Evolutionary conservation across 2,113 vertebrate species (phyloP).

Genomic region (Corvus moneduloides): DNA sequence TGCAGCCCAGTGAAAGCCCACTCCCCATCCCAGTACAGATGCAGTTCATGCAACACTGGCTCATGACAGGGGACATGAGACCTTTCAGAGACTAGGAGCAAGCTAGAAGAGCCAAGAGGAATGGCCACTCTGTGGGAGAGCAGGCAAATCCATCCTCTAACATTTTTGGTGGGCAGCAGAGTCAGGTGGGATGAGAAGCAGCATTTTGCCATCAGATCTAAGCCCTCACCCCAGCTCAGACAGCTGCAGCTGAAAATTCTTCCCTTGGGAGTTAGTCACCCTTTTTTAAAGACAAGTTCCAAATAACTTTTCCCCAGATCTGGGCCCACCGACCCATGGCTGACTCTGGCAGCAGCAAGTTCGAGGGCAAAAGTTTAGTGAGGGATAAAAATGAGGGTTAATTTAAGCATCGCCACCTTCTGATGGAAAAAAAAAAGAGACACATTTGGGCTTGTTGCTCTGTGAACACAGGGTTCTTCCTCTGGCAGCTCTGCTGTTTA

Average conservation of each 20-base stretch:
- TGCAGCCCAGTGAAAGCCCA: background rate
- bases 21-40: background rate
- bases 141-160: background rate
- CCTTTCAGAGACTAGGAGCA: background rate
- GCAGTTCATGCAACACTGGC: background rate
- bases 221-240: background rate
- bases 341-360: background rate
- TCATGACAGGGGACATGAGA: background rate
- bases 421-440: background rate
- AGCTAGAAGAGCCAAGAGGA: background rate
- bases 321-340: background rate
- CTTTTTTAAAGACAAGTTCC: background rate
- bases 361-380: background rate
- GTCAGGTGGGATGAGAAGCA: background rate
- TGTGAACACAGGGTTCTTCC: background rate
- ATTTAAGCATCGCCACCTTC: conserved; percentile 2
- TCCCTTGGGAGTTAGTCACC: background rate
- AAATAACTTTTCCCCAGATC: background rate
- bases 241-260: background rate
- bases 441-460: background rate
- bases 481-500: conserved; percentile 42
- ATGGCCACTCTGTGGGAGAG: background rate
- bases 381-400: conserved; percentile 26
- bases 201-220: background rate
- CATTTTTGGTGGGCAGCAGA: background rate